Evolutionary conservation across 2,113 vertebrate species (phyloP), one percentile per base, ranked within the genome.

Genomic region (Embiotoca jacksoni): DNA sequence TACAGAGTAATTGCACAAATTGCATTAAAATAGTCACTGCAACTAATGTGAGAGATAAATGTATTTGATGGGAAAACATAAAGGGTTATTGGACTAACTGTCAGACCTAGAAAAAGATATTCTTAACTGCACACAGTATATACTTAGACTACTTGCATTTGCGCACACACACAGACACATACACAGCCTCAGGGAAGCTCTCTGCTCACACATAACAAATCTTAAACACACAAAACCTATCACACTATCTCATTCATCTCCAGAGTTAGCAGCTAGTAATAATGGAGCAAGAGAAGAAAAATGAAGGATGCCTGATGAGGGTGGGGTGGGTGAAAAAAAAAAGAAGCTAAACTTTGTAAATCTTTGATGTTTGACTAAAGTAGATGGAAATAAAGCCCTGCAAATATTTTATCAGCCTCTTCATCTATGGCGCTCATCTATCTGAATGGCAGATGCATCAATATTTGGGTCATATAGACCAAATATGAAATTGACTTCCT

Each of bases 161-260:
- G 39, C 15, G 36, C 23, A 41, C 36, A 62, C 52, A 30, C 14
- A 68, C 15, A 35, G 13, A 49, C 31, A 54, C 53, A 63, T 36
- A 61, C 47, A 33, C 7, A 58, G 41, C 37, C 70, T 56, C 13
- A 30, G 13, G 6, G 52, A 54, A 50, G 36, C 8, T 62, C 52
- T 46, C 14, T 65, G 57, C 16, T 31, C 39, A 33, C 72, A 56
- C 35, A 41, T 62, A 75, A 71, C 60, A 59, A 80, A 80, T 68
- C 37, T 32, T 41, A 66, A 86, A 75, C 74, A 87, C 46, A 32
- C 23, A 56, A 74, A 89, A 72, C 71, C 49, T 47, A 50, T 70
- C 49, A 72, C 37, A 58, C 80, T 73, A 83, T 78, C 64, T 58
- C 63, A 69, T 76, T 75, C 79, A 73, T 80, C 60, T 75, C 30